Conservation (phyloP, 2,797 vertebrate genomes). For the Urocyon cinereoargenteus region DNA sequence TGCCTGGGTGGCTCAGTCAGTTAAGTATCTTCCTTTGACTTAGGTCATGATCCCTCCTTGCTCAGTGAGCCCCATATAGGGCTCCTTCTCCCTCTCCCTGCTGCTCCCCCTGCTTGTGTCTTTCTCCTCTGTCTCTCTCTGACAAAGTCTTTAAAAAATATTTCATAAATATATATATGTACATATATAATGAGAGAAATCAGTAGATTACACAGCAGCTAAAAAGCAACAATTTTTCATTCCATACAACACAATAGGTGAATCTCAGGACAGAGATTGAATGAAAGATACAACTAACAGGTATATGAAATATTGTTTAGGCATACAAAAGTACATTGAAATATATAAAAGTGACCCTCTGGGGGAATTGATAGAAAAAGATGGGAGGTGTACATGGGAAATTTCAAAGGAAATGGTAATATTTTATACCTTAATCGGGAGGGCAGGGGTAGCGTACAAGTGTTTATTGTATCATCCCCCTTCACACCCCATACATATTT, state of each 20-base stretch:
- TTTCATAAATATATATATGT: too few relatives aligned
- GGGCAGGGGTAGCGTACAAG: not conserved
- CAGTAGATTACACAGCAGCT: not conserved
- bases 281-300: not conserved
- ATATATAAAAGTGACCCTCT: not conserved
- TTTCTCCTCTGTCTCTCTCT: too few relatives aligned
- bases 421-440: not conserved
- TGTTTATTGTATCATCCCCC: not conserved
- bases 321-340: not conserved
- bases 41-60: too few relatives aligned
- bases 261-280: not conserved
- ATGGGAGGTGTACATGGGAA: not conserved
- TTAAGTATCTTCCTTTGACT: too few relatives aligned
- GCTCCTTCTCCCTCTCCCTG: too few relatives aligned
- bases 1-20: too few relatives aligned
- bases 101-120: too few relatives aligned
- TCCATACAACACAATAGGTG: not conserved
- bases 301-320: not conserved
- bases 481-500: not conserved
- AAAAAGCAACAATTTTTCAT: not conserved
- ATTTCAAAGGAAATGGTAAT: not conserved
- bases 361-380: not conserved
- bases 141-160: too few relatives aligned
- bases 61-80: too few relatives aligned
- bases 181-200: too few relatives aligned